Conservation (phyloP, 2,113 vertebrate species). For the Mormoops blainvillei region DNA sequence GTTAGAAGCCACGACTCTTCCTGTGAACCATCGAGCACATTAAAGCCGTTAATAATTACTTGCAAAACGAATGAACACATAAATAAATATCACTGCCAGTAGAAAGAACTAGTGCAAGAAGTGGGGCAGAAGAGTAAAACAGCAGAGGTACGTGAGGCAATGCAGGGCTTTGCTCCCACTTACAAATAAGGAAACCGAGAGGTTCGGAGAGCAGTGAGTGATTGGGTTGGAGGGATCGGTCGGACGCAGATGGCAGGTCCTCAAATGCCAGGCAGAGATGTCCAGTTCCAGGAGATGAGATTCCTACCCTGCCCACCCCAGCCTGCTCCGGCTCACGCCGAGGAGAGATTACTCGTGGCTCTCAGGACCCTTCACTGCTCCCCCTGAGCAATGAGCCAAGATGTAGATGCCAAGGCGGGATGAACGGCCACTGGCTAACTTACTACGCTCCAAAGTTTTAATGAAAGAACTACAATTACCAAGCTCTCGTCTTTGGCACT, state of each 20-base stretch:
- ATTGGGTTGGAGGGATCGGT: neutral
- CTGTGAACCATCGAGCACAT: neutral
- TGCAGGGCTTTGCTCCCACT: neutral
- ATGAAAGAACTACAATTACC: constrained; percentile 65
- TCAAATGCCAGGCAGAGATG: neutral
- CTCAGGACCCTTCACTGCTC: rapidly evolving
- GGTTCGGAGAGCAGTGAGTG: neutral
- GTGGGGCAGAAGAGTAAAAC: neutral
- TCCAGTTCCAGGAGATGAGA: neutral
- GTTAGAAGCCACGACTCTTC: neutral
- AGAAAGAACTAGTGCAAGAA: neutral
- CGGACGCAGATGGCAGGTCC: neutral
- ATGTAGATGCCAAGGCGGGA: neutral
- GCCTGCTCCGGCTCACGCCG: neutral
- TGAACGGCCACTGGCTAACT: neutral
- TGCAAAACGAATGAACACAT: neutral
- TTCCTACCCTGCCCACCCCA: neutral
- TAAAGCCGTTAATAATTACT: neutral
- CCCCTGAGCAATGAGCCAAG: neutral
- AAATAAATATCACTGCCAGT: neutral
- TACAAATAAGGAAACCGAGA: neutral
- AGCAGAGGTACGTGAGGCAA: neutral
- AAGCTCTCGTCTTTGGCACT: constrained; percentile 69
- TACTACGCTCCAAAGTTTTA: constrained; percentile 58
- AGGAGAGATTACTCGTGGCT: neutral